phyloP scores from a whole-genome alignment of 2,797 vertebrate genomes.

The Pangasius djambal region DNA sequence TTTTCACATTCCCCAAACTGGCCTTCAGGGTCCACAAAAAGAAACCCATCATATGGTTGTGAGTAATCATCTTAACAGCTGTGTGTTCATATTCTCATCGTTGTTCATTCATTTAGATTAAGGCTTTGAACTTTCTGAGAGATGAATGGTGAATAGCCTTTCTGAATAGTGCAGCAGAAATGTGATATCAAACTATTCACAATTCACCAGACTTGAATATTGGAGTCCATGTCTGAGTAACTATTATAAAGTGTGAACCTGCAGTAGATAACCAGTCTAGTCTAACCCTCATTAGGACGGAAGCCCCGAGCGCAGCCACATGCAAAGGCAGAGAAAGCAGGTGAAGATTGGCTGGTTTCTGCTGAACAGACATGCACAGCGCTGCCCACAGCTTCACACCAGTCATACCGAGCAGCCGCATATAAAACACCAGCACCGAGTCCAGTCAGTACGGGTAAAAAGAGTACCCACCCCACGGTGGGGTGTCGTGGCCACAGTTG shows the following conservation, averaged over 20 bases:
- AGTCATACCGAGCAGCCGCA: slow-evolving; percentile 15
- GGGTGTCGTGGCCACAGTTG: slow-evolving; percentile 46
- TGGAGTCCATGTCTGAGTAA: not conserved
- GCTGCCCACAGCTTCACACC: slow-evolving; percentile 11
- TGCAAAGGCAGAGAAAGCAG: slow-evolving; percentile 38
- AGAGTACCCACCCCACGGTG: slow-evolving; percentile 45
- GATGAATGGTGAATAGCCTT: not conserved
- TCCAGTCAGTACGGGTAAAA: slow-evolving; percentile 65
- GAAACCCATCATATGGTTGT: slow-evolving; percentile 4
- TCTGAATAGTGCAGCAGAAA: not conserved
- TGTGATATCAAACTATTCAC: not conserved
- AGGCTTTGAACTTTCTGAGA: not conserved
- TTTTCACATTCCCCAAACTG: slow-evolving; percentile 27
- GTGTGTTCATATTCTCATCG: slow-evolving; percentile 29
- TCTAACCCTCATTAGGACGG: not conserved
- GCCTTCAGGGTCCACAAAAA: not conserved
- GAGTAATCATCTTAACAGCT: slow-evolving; percentile 2
- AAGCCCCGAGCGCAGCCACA: slow-evolving; percentile 15
- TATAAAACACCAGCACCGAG: not conserved
- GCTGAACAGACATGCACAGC: slow-evolving; percentile 32
- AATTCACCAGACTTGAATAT: not conserved
- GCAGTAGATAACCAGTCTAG: not conserved
- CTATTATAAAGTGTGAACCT: not conserved
- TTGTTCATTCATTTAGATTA: slow-evolving; percentile 15
- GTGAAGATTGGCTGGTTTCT: slow-evolving; percentile 13